phyloP scores from a whole-genome alignment of 2,888 invertebrate species.

The Schrankia costaestrigalis region DNA sequence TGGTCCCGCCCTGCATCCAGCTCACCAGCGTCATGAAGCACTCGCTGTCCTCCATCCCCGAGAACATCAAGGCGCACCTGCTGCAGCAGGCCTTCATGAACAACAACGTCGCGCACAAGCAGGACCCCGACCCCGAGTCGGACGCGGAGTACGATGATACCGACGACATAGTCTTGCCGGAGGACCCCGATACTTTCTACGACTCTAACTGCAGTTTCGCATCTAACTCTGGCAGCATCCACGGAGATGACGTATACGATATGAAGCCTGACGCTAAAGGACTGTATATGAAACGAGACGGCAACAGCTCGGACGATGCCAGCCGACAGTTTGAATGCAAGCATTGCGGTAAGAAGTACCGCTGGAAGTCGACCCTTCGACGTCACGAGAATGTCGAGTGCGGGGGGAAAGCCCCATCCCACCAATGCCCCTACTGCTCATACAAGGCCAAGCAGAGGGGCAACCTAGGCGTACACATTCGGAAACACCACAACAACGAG shows the following conservation, averaged over 20 bases:
- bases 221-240: constrained; percentile 17
- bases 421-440: constrained; percentile 89
- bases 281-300: constrained; percentile 45
- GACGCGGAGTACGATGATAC: constrained; percentile 75
- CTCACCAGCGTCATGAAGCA: constrained; percentile 42
- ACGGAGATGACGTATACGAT: constrained; percentile 28
- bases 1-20: constrained; percentile 54
- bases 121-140: constrained; percentile 71
- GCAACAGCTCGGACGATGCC: constrained; percentile 70
- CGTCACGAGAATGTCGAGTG: constrained; percentile 92
- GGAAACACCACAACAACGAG: constrained; percentile 86
- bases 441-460: constrained; percentile 91
- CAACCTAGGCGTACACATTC: constrained; percentile 89
- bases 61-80: constrained; percentile 57
- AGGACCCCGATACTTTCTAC: constrained; percentile 59
- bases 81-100: constrained; percentile 67
- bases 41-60: constrained; percentile 44
- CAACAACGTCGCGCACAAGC: constrained; percentile 57
- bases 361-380: constrained; percentile 92
- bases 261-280: constrained; percentile 50
- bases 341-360: constrained; percentile 91
- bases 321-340: constrained; percentile 87
- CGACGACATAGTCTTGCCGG: constrained; percentile 75
- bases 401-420: constrained; percentile 90
- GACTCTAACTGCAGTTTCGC: constrained; percentile 30